Evolutionary conservation across 2,797 vertebrate species (phyloP), one percentile per base, ranked within the genome.

Genomic region (Cossypha niveicapilla): DNA sequence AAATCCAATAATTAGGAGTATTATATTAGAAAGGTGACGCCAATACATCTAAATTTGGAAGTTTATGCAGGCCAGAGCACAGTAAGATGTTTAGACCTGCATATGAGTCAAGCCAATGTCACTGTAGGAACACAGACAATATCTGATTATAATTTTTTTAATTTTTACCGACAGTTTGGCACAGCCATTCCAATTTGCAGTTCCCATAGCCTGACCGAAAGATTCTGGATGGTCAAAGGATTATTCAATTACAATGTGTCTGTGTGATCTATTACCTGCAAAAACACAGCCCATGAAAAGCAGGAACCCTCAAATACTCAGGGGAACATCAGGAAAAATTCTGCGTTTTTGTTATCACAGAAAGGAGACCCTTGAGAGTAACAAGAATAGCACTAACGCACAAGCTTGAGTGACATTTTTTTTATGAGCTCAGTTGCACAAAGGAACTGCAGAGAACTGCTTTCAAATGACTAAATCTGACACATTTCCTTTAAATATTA

Each of bases 331-430:
- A 65, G 50, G 48, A 73, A 63, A 85, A 82, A 23, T 51, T 94
- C 88, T 61, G 72, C 25, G 0, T 51, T 92, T 89, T 79, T 57
- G 18, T 67, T 92, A 71, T 65, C 78, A 71, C 5, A 14, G 42
- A 66, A 79, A 50, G 74, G 71, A 95, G 92, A 92, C 94, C 78
- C 88, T 92, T 71, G 86, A 89, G 86, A 87, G 76, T 92, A 89
- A 74, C 75, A 68, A 68, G 90, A 95, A 91, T 79, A 95, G 92
- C 72, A 39, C 81, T 80, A 94, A 94, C 9, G 37, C 87, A 90
- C 73, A 86, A 86, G 83, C 78, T 86, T 80, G 84, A 96, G 79
- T 92, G 93, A 93, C 83, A 32, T 28, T 77, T 76, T 77, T 91
- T 91, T 87, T 71, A 85, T 68, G 92, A 96, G 92, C 86, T 94